Evolutionary conservation across 2,888 invertebrate genomes (phyloP), one percentile per base, ranked within the genome.

Genomic region (Xestia xanthographa): DNA sequence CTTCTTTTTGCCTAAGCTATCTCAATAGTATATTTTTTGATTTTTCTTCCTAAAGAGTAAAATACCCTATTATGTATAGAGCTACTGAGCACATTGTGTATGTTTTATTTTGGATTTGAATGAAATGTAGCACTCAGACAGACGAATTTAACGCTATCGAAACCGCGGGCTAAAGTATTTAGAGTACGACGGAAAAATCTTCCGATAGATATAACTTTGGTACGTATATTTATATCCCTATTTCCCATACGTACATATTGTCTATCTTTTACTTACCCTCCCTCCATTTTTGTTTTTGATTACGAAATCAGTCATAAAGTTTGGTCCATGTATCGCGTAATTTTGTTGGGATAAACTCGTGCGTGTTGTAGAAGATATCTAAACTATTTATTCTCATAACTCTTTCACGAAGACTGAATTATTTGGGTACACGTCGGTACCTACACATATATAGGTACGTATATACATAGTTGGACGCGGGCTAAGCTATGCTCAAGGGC

Each of bases 401-500:
- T 85, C 73, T 79, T 77, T 72, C 72, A 85, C 58, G 65, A 74
- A 75, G 58, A 67, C 66, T 72, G 43, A 77, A 76, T 80, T 75
- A 72, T 78, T 78, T 74, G 73, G 63, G 38, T 70, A 76, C 50
- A 71, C 41, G 20, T 58, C 45, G 34, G 53, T 85, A 65, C 63
- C 41, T 77, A 74, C 58, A 69, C 29, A 41, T 63, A 50, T 75
- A n/a, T n/a, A n/a, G n/a, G n/a, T n/a, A 58, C 17, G 29, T 75
- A 71, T 53, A 50, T 80, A 74, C 62, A 45, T 77, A 80, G 78
- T 77, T 71, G 74, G 80, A 85, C 82, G 80, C 75, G 80, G 86
- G 87, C 83, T 87, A 87, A 87, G 79, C 87, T 85, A 82, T 79
- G 87, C 86, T 87, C 84, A 87, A 87, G 86, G 79, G 87, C 83